Percentiles rank a stretch among this genome's conserved stretches.
Evolutionary conservation across 2,888 invertebrate genomes (phyloP).

Genomic region (Seira ritae): DNA sequence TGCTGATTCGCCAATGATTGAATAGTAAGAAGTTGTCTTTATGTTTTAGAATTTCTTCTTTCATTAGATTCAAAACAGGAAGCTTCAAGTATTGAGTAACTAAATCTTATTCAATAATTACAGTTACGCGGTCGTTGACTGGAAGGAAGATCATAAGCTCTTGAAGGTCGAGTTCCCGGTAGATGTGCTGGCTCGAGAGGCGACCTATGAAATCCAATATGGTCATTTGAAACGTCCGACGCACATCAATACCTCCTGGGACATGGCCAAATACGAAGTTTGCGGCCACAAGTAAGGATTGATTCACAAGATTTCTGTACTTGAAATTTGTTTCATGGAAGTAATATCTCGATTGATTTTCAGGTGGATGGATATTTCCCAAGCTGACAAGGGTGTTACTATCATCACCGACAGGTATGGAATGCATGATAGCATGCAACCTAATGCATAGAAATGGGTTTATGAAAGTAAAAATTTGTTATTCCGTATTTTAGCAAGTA

Average conservation of each 20-base stretch:
- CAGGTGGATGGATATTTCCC: slow-evolving; percentile 77
- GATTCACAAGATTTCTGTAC: slow-evolving; percentile 60
- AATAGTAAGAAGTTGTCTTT: slow-evolving; percentile 75
- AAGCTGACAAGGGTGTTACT: slow-evolving; percentile 77
- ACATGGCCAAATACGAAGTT: slow-evolving; percentile 78
- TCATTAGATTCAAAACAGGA: too few species aligned
- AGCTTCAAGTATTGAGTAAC: too few species aligned
- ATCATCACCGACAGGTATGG: slow-evolving; percentile 76
- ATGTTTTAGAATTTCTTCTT: slow-evolving; percentile 75
- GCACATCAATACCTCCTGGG: slow-evolving; percentile 78
- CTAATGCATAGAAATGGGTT: background rate
- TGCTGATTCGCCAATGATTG: slow-evolving; percentile 76
- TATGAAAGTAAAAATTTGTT: too few species aligned
- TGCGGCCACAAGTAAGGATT: slow-evolving; percentile 77
- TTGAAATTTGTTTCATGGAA: background rate
- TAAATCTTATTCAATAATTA: background rate
- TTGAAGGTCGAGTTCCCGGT: slow-evolving; percentile 77
- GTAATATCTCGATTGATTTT: background rate
- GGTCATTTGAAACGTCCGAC: slow-evolving; percentile 77
- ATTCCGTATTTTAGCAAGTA: slow-evolving; percentile 76
- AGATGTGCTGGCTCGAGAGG: slow-evolving; percentile 74
- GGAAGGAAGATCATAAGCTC: slow-evolving; percentile 77
- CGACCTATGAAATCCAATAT: slow-evolving; percentile 77
- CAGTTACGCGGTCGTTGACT: slow-evolving; percentile 75
- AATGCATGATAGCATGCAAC: background rate